phyloP scores from a whole-genome alignment of 2,888 invertebrate species.

The Heteromyza rotundicornis region DNA sequence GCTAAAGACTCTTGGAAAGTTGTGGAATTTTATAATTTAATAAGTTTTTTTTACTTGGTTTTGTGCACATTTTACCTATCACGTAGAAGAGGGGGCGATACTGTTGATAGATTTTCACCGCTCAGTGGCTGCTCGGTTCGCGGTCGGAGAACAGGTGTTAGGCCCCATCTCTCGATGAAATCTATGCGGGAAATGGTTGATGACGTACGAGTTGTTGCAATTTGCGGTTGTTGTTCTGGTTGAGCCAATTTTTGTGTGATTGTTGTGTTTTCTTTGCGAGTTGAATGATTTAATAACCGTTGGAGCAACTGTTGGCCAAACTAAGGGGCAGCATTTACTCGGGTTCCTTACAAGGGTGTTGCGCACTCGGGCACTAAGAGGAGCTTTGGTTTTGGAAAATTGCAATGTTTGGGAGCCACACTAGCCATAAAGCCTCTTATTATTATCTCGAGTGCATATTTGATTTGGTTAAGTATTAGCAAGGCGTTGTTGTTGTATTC shows the following conservation, averaged over 20 bases:
- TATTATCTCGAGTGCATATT: slow-evolving; percentile 33
- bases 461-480: slow-evolving; percentile 22
- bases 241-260: slow-evolving; percentile 50
- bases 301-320: slow-evolving; percentile 7
- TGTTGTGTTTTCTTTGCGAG: too few relatives aligned
- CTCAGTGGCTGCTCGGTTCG: slow-evolving; percentile 89
- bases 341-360: too few relatives aligned
- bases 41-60: background rate
- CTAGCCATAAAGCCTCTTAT: slow-evolving; percentile 36
- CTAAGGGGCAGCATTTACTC: background rate
- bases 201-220: slow-evolving; percentile 58
- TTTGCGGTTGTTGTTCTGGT: too few relatives aligned
- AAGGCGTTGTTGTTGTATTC: slow-evolving; percentile 19
- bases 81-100: slow-evolving; percentile 64
- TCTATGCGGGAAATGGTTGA: slow-evolving; percentile 92
- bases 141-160: slow-evolving; percentile 96
- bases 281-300: too few relatives aligned
- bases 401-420: slow-evolving; percentile 1
- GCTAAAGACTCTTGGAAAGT: too few relatives aligned
- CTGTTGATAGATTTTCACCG: slow-evolving; percentile 64
- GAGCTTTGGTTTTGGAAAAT: background rate
- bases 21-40: too few relatives aligned
- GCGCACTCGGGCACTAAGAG: background rate
- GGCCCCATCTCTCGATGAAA: slow-evolving; percentile 97
- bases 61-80: slow-evolving; percentile 57